Evolutionary conservation across 2,113 vertebrate species (phyloP).

Genomic region (Saccopteryx leptura): DNA sequence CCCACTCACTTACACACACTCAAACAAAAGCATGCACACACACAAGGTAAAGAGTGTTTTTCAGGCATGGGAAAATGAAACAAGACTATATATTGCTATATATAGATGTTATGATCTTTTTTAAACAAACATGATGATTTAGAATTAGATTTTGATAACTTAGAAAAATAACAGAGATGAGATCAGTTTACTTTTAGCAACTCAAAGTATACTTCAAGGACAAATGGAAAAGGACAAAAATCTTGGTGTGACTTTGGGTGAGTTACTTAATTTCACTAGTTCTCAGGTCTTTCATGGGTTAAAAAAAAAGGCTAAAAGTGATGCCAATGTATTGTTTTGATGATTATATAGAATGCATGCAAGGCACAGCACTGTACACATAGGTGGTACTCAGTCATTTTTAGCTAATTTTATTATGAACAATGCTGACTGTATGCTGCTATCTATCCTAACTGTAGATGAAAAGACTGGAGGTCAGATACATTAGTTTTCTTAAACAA

Average conservation of each 20-base stretch:
- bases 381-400: neutral
- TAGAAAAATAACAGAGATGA: neutral
- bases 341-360: neutral
- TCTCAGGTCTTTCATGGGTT: neutral
- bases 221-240: neutral
- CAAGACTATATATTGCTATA: neutral
- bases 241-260: neutral
- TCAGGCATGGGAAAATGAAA: neutral
- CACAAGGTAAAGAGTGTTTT: neutral
- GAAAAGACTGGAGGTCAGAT: neutral
- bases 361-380: too few relatives aligned
- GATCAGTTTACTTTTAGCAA: neutral
- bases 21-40: rapidly evolving
- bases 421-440: neutral
- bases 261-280: neutral
- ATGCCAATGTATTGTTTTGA: neutral
- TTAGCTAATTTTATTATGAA: neutral
- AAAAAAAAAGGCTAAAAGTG: neutral
- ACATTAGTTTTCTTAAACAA: neutral
- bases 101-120: neutral
- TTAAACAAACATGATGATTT: neutral
- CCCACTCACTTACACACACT: neutral
- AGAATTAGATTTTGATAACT: neutral
- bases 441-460: neutral
- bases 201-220: neutral